phyloP scores from a whole-genome alignment of 1,140 invertebrate species.

The Yoshiicerus persimilis region DNA sequence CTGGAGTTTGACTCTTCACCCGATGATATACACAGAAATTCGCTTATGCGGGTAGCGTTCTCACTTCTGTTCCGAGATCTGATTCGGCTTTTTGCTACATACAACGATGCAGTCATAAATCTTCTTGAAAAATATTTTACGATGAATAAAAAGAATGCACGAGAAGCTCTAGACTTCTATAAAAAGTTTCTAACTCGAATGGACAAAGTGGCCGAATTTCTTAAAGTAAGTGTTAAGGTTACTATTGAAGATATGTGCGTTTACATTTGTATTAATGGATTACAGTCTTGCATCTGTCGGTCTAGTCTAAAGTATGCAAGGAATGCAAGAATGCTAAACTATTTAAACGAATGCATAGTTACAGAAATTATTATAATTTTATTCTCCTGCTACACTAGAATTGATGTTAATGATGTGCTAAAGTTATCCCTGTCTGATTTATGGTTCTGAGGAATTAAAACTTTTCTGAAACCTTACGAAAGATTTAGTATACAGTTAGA shows the following conservation, averaged over 20 bases:
- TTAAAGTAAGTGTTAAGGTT: conserved; percentile 78
- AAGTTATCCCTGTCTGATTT: conserved; percentile 28
- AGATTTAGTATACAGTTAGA: too few species aligned
- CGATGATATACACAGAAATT: conserved; percentile 91
- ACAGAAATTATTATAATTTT: not conserved
- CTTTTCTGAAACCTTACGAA: not conserved
- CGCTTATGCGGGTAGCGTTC: conserved; percentile 98
- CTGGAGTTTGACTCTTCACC: conserved; percentile 97
- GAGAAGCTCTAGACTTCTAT: conserved; percentile 97
- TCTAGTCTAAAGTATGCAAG: too few species aligned
- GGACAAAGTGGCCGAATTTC: conserved; percentile 97
- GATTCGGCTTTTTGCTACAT: conserved; percentile 97
- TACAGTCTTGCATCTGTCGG: too few species aligned
- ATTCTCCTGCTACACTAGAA: not conserved
- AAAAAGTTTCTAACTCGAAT: conserved; percentile 98
- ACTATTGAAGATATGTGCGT: not conserved
- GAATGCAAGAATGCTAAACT: too few species aligned
- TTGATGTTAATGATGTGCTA: not conserved
- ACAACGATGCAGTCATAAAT: conserved; percentile 99
- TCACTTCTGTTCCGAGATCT: conserved; percentile 98
- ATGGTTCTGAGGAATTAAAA: not conserved
- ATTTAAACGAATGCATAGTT: not conserved
- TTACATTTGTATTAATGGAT: not conserved
- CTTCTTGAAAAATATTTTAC: conserved; percentile 94
- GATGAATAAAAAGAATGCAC: conserved; percentile 92